Conservation (phyloP, 2,888 invertebrate species). For the Plusia festucae region DNA sequence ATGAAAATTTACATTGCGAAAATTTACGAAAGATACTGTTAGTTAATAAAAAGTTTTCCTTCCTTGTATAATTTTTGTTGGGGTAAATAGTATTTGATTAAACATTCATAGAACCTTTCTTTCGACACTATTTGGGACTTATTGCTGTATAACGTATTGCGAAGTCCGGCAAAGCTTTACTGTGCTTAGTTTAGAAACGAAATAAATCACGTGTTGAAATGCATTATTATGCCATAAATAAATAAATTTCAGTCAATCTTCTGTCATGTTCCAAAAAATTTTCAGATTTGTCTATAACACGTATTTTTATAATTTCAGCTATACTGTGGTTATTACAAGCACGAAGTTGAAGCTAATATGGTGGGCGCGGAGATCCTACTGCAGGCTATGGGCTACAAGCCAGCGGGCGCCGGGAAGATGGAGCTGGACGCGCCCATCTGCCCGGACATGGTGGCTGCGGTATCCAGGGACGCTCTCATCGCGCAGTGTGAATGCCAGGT, state of each 20-base stretch:
- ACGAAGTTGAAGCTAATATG: constrained; percentile 95
- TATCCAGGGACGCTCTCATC: constrained; percentile 95
- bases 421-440: constrained; percentile 93
- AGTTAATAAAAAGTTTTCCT: constrained; percentile 2
- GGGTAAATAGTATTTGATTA: too few species aligned
- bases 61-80: neutral
- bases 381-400: constrained; percentile 94
- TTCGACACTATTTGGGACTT: too few species aligned
- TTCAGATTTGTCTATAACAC: neutral
- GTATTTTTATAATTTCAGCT: constrained; percentile 89
- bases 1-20: neutral
- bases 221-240: too few species aligned
- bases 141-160: too few species aligned
- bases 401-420: constrained; percentile 87
- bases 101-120: too few species aligned
- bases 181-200: too few species aligned
- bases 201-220: too few species aligned
- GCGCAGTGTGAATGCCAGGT: constrained; percentile 97
- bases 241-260: too few species aligned
- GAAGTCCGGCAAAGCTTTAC: too few species aligned
- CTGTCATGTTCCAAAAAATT: too few species aligned
- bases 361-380: constrained; percentile 94
- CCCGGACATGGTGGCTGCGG: constrained; percentile 93
- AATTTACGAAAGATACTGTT: neutral
- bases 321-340: constrained; percentile 96